phyloP scores from a whole-genome alignment of 2,113 vertebrate genomes.

The Siphamia tubifer region DNA sequence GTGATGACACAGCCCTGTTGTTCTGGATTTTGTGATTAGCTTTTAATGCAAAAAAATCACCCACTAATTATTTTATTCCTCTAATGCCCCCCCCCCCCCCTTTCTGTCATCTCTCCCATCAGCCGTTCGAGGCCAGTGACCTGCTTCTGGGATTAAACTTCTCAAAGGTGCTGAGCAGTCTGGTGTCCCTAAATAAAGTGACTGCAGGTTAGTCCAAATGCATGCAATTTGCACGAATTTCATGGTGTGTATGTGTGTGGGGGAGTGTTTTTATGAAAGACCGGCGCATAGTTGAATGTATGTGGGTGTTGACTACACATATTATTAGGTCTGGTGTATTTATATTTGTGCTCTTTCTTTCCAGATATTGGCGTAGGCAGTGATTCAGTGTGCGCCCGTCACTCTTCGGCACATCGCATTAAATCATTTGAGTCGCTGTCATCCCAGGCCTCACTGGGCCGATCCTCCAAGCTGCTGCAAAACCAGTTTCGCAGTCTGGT shows the following conservation, averaged over 20 bases:
- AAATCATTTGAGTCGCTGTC: slow-evolving; percentile 96
- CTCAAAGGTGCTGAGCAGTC: slow-evolving; percentile 92
- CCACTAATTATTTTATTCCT: neutral
- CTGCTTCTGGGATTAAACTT: slow-evolving; percentile 97
- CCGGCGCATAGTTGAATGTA: neutral
- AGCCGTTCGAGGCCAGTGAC: slow-evolving; percentile 98
- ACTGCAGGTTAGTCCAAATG: slow-evolving; percentile 88
- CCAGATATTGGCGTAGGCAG: slow-evolving; percentile 96
- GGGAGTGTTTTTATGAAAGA: slow-evolving; percentile 8
- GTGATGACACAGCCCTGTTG: slow-evolving; percentile 22
- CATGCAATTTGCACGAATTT: neutral
- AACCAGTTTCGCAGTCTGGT: slow-evolving; percentile 98
- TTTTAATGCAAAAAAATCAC: slow-evolving; percentile 1
- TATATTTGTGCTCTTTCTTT: slow-evolving; percentile 11
- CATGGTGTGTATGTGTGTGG: neutral
- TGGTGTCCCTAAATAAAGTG: slow-evolving; percentile 95
- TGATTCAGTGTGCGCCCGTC: slow-evolving; percentile 92
- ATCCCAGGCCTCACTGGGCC: slow-evolving; percentile 87
- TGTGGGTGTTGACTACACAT: slow-evolving; percentile 11
- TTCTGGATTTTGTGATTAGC: neutral
- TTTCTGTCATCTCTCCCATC: slow-evolving; percentile 17
- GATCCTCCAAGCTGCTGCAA: slow-evolving; percentile 93
- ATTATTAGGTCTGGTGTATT: slow-evolving; percentile 28
- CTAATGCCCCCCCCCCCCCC: neutral
- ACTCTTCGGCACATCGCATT: slow-evolving; percentile 90